Conservation (phyloP, 2,888 invertebrate species). For the Galerucella calmariensis region DNA sequence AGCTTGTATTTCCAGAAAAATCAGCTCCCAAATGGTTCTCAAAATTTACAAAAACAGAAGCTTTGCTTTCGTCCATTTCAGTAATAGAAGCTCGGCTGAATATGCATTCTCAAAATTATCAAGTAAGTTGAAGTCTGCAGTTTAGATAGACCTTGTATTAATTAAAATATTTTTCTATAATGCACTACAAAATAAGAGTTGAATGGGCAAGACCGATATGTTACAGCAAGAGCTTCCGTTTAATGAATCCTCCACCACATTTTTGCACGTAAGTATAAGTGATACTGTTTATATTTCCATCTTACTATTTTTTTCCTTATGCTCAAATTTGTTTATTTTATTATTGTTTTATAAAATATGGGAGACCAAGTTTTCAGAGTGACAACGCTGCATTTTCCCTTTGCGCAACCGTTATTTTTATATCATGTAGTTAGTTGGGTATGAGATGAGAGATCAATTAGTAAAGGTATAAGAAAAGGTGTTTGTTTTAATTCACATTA, state of each 20-base stretch:
- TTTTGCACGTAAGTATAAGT: conserved; percentile 57
- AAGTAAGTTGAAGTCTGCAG: conserved; percentile 50
- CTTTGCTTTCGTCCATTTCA: conserved; percentile 72
- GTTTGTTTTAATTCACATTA: too few species aligned
- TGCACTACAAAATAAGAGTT: conserved; percentile 48
- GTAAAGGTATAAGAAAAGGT: too few species aligned
- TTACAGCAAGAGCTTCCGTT: conserved; percentile 53
- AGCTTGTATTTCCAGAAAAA: conserved; percentile 63
- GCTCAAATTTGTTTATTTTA: too few species aligned
- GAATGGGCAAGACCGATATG: conserved; percentile 59
- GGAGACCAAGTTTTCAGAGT: too few species aligned
- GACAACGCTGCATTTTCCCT: too few species aligned
- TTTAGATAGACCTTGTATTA: too few species aligned
- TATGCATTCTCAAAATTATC: conserved; percentile 55
- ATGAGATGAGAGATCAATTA: too few species aligned
- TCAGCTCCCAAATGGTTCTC: conserved; percentile 46
- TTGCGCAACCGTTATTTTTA: too few species aligned
- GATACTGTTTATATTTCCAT: too few species aligned
- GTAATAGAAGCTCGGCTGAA: conserved; percentile 65
- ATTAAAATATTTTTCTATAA: conserved; percentile 35
- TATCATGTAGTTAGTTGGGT: too few species aligned
- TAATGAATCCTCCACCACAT: conserved; percentile 48
- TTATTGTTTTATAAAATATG: too few species aligned
- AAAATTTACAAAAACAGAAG: conserved; percentile 69
- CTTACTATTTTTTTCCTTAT: too few species aligned